Percentiles rank a stretch among this genome's conserved stretches.
Conservation (phyloP, 2,888 invertebrate species). For the Oasisia sp. region DNA sequence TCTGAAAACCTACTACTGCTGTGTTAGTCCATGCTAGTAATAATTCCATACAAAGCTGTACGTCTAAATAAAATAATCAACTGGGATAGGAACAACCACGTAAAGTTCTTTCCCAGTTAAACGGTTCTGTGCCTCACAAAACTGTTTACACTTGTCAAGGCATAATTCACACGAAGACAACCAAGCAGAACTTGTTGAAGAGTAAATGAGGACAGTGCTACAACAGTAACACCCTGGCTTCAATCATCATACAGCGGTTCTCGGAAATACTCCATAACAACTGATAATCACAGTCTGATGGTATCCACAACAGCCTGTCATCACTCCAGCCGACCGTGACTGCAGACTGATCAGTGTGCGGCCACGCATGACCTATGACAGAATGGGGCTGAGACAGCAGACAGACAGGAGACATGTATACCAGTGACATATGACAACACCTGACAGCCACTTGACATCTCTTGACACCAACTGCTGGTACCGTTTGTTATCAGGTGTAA, state of each 20-base stretch:
- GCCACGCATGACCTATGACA: background rate
- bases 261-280: background rate
- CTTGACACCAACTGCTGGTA: background rate
- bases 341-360: background rate
- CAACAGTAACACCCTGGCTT: background rate
- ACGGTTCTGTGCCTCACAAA: too few relatives aligned
- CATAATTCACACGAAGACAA: too few relatives aligned
- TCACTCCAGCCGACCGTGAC: background rate
- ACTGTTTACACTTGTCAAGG: too few relatives aligned
- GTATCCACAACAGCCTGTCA: background rate
- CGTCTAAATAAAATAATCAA: too few relatives aligned
- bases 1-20: too few relatives aligned
- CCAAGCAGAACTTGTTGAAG: background rate
- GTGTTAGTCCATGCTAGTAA: too few relatives aligned
- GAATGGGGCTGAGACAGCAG: background rate
- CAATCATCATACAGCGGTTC: background rate
- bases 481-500: background rate
- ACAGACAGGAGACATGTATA: background rate
- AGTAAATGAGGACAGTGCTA: background rate
- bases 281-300: background rate
- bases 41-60: too few relatives aligned
- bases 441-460: slow-evolving; percentile 3
- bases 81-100: too few relatives aligned
- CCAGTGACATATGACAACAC: background rate
- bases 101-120: too few relatives aligned